phyloP scores from a whole-genome alignment of 2,113 vertebrate species.

The Brachirus orientalis region DNA sequence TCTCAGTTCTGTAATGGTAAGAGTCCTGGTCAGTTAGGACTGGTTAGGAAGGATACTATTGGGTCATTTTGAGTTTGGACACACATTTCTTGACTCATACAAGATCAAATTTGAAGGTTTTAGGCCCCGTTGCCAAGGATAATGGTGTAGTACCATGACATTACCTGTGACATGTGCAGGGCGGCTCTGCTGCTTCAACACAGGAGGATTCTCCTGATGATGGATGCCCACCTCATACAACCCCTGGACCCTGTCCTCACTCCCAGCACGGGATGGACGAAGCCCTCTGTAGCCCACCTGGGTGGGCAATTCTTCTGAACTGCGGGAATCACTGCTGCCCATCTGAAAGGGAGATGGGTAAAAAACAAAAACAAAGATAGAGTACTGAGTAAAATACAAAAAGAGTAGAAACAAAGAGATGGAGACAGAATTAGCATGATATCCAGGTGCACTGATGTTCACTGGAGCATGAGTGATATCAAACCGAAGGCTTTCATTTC shows the following conservation, averaged over 20 bases:
- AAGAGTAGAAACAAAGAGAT: conserved; percentile 1
- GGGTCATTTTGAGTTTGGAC: too few relatives aligned
- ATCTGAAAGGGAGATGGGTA: conserved; percentile 49
- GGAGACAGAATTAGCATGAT: not conserved
- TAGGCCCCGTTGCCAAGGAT: too few relatives aligned
- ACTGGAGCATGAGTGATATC: conserved; percentile 12
- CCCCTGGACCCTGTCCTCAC: conserved; percentile 49
- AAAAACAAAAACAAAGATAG: conserved; percentile 11
- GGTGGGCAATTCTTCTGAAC: conserved; percentile 68
- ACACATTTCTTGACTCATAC: too few relatives aligned
- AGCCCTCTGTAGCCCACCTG: conserved; percentile 39
- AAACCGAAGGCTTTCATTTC: conserved; percentile 41
- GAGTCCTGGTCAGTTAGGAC: too few relatives aligned
- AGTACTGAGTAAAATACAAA: conserved; percentile 39
- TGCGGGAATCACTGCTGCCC: conserved; percentile 73
- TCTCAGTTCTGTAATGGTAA: too few relatives aligned
- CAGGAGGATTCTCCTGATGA: conserved; percentile 18
- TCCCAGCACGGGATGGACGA: conserved; percentile 44
- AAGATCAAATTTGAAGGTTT: too few relatives aligned
- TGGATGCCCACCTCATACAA: conserved; percentile 34
- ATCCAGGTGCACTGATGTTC: conserved; percentile 34
- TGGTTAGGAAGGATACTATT: too few relatives aligned
- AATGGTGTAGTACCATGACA: too few relatives aligned
- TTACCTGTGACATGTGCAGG: conserved; percentile 53
- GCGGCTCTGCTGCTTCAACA: conserved; percentile 27